Percentiles rank a stretch among this genome's conserved stretches.
Evolutionary conservation across 2,888 invertebrate genomes (phyloP).

Genomic region (Cerceris rybyensis): DNA sequence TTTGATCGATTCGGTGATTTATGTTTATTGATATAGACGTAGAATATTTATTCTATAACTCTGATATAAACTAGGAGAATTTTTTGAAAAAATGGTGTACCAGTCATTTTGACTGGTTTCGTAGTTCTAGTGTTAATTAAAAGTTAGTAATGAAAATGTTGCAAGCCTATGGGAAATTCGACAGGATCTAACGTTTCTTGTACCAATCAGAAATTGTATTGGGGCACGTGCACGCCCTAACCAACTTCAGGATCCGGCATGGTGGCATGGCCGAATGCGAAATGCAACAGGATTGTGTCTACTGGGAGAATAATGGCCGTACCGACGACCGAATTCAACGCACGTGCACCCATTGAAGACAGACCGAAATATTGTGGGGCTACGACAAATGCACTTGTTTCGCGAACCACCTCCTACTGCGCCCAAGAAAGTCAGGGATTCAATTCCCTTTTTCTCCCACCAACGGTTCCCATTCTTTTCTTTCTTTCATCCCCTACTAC

Average conservation of each 20-base stretch:
- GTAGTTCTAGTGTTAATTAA: no score
- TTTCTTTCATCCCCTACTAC: not conserved
- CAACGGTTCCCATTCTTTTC: not conserved
- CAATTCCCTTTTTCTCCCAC: slow-evolving; percentile 20
- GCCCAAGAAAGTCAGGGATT: slow-evolving; percentile 22
- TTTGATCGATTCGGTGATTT: no score
- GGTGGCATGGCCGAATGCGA: slow-evolving; percentile 59
- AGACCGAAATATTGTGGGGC: slow-evolving; percentile 54
- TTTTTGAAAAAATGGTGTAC: no score
- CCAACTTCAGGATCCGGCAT: slow-evolving; percentile 36
- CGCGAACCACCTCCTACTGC: slow-evolving; percentile 21
- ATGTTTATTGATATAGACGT: no score
- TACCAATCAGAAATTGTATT: slow-evolving; percentile 7
- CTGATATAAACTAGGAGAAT: no score
- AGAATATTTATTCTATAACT: no score
- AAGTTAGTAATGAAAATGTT: not conserved
- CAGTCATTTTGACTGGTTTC: no score
- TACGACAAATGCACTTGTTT: slow-evolving; percentile 51
- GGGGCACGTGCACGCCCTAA: slow-evolving; percentile 9
- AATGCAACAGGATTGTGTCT: slow-evolving; percentile 73
- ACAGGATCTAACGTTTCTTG: not conserved
- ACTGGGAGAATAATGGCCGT: slow-evolving; percentile 60
- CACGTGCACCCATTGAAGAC: slow-evolving; percentile 66
- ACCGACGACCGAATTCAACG: slow-evolving; percentile 56
- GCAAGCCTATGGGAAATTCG: slow-evolving; percentile 2